Evolutionary conservation across 2,113 vertebrate species (phyloP).

Genomic region (Melanotaenia duboulayi): DNA sequence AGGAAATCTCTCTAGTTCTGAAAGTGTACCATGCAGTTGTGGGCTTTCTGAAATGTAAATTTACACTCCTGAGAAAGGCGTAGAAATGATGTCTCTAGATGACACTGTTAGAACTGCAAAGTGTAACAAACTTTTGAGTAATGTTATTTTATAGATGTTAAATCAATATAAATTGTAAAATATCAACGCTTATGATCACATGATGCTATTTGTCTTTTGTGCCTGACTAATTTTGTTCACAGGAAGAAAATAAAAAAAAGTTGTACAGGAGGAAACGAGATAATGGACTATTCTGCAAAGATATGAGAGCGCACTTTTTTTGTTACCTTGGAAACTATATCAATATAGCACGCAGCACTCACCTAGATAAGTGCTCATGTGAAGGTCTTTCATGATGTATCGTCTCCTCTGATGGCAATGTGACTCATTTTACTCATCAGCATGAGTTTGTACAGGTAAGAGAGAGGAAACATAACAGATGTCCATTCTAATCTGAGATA

Average conservation of each 20-base stretch:
- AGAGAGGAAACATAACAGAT: not conserved
- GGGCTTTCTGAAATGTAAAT: not conserved
- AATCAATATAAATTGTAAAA: slow-evolving; percentile 3
- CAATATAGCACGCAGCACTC: slow-evolving; percentile 2
- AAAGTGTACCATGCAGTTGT: slow-evolving; percentile 1
- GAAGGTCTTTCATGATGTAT: slow-evolving; percentile 34
- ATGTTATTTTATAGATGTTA: not conserved
- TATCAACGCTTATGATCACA: slow-evolving; percentile 4
- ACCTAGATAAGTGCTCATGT: slow-evolving; percentile 15
- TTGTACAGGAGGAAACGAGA: slow-evolving; percentile 10
- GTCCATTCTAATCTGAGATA: not conserved
- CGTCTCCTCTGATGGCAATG: slow-evolving; percentile 36
- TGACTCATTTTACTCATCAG: slow-evolving; percentile 42
- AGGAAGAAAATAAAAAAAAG: not conserved
- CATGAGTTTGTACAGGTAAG: not conserved
- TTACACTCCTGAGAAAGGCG: not conserved
- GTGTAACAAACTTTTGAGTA: not conserved
- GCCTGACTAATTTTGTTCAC: not conserved
- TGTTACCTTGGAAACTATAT: slow-evolving; percentile 59
- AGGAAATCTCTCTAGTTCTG: slow-evolving; percentile 5
- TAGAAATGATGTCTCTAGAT: not conserved
- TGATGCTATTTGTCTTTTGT: not conserved
- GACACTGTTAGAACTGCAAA: not conserved
- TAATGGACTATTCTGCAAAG: slow-evolving; percentile 7
- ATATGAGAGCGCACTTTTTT: slow-evolving; percentile 32